A percentile compares a stretch with the other conserved stretches of the same genome.
Conservation (phyloP, 1,140 invertebrate species). For the Pseudomyrmex pallidus region DNA sequence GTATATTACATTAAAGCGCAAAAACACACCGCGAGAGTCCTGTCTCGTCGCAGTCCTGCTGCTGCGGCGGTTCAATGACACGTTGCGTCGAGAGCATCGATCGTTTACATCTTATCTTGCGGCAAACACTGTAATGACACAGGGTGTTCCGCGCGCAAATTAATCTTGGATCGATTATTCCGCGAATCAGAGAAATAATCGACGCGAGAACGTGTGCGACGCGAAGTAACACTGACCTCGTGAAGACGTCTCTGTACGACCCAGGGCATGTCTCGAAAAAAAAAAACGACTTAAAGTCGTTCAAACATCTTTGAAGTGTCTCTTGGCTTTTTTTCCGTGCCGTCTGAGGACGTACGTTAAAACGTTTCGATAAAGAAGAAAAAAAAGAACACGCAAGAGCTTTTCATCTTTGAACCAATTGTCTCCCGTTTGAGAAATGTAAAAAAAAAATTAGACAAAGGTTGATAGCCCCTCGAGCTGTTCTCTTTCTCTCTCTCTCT, state of each 20-base stretch:
- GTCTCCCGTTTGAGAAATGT: background rate
- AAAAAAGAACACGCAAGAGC: too few relatives aligned
- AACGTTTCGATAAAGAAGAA: too few relatives aligned
- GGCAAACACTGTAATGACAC: background rate
- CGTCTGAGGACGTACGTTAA: too few relatives aligned
- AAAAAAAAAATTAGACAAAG: background rate
- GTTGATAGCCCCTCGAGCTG: constrained; percentile 17
- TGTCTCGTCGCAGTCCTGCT: background rate
- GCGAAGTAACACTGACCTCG: too few relatives aligned
- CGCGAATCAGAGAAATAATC: too few relatives aligned
- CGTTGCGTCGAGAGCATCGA: background rate
- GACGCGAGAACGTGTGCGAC: too few relatives aligned
- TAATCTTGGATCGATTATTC: background rate
- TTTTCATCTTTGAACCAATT: background rate
- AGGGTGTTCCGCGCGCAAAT: background rate
- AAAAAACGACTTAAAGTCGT: too few relatives aligned
- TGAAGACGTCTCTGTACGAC: too few relatives aligned
- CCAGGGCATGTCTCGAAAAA: too few relatives aligned
- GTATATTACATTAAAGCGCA: too few relatives aligned
- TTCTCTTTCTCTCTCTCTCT: background rate
- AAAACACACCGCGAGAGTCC: background rate
- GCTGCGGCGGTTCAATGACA: constrained; percentile 16
- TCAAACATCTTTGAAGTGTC: too few relatives aligned
- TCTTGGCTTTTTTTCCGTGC: too few relatives aligned
- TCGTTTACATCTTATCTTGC: constrained; percentile 1